phyloP scores from a whole-genome alignment of 2,113 vertebrate genomes.

The Amazona vittata region DNA sequence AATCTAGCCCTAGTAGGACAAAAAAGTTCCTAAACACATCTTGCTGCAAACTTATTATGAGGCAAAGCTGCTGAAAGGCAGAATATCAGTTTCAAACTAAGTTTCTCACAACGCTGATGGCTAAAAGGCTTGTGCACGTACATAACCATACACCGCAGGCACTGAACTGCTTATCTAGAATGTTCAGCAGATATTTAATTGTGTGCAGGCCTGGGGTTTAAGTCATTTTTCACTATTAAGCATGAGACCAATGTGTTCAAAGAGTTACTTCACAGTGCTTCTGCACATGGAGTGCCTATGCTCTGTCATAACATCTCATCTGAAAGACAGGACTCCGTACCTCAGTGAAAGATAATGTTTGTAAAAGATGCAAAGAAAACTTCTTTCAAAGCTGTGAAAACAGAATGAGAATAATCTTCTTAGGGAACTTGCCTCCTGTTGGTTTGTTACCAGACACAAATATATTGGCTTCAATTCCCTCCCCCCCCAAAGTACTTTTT shows the following conservation, averaged over 20 bases:
- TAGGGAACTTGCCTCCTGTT: slow-evolving; percentile 41
- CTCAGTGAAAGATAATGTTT: slow-evolving; percentile 21
- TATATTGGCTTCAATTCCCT: not conserved
- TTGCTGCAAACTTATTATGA: not conserved
- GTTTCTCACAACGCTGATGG: not conserved
- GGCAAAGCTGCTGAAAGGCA: not conserved
- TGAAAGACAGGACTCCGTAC: not conserved
- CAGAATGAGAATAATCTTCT: not conserved
- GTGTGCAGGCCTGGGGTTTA: not conserved
- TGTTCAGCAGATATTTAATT: not conserved
- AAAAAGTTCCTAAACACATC: not conserved
- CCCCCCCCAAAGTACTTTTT: not conserved
- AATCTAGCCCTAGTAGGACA: not conserved
- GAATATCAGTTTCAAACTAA: not conserved
- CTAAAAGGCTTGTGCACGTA: not conserved
- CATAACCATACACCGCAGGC: not conserved
- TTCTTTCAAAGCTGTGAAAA: slow-evolving; percentile 39
- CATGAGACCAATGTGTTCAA: not conserved
- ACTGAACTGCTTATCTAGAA: not conserved
- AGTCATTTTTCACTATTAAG: not conserved
- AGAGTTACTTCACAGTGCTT: not conserved
- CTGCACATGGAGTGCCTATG: not conserved
- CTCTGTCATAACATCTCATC: not conserved
- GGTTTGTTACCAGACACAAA: not conserved
- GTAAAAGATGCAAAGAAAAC: not conserved